A percentile compares a stretch with the other conserved stretches of the same genome.
Conservation (phyloP, 2,113 vertebrate genomes). For the Balaeniceps rex region DNA sequence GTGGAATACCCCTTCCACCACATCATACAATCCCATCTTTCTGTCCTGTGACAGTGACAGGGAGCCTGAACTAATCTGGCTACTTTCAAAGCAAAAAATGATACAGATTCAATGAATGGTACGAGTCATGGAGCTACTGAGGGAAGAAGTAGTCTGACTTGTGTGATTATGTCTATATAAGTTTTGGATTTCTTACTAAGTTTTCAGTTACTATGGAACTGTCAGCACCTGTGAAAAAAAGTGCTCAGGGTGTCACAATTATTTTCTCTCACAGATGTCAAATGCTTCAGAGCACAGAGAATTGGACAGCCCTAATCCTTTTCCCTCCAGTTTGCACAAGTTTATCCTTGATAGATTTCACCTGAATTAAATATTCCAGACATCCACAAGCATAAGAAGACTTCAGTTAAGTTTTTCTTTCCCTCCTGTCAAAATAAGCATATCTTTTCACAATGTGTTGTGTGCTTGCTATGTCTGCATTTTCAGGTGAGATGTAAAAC, state of each 20-base stretch:
- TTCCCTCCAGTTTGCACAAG: not conserved
- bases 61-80: not conserved
- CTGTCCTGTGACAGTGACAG: not conserved
- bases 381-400: not conserved
- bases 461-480: not conserved
- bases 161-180: not conserved
- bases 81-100: not conserved
- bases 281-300: not conserved
- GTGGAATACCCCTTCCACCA: not conserved
- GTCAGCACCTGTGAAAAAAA: not conserved
- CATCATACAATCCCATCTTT: not conserved
- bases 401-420: not conserved
- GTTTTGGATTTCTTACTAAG: constrained; percentile 23
- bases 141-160: not conserved
- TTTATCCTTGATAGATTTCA: not conserved
- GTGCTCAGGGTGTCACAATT: not conserved
- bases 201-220: constrained; percentile 11
- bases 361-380: constrained; percentile 2
- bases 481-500: not conserved
- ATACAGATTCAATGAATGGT: not conserved
- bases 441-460: not conserved
- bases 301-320: not conserved
- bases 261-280: constrained; percentile 10
- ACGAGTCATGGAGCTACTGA: not conserved
- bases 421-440: not conserved